Conservation (phyloP, 2,797 vertebrate species). For the Gadopsis marmoratus region DNA sequence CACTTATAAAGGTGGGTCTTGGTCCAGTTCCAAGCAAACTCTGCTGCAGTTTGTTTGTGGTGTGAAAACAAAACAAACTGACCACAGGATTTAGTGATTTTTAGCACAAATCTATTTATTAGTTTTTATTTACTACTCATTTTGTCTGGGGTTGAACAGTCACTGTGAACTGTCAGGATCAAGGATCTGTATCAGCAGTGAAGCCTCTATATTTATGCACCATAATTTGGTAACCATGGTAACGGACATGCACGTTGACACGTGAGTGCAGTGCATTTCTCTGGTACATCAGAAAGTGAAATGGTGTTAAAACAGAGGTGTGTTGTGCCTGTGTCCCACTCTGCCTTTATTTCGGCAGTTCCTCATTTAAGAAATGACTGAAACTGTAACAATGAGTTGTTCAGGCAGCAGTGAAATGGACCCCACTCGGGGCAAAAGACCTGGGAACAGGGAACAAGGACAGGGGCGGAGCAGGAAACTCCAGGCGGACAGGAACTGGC, state of each 20-base stretch:
- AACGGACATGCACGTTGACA: constrained; percentile 3
- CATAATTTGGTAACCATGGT: constrained; percentile 27
- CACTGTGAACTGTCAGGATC: neutral
- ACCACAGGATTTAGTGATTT: neutral
- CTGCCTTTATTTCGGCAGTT: neutral
- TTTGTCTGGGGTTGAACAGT: neutral
- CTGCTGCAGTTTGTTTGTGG: neutral
- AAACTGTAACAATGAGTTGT: too few species aligned
- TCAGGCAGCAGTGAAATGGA: too few species aligned
- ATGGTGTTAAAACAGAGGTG: neutral
- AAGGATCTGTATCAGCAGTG: neutral
- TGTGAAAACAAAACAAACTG: neutral
- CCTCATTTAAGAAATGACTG: neutral
- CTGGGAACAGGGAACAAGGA: too few species aligned
- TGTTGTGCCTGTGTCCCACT: neutral
- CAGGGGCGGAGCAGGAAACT: too few species aligned
- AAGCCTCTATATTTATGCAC: neutral
- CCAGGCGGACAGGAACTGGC: too few species aligned
- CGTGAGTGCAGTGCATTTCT: neutral
- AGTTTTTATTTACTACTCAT: neutral
- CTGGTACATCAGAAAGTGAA: neutral
- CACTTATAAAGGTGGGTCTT: neutral
- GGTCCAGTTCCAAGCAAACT: neutral
- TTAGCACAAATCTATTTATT: neutral
- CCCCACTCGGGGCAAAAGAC: too few species aligned